phyloP scores from a whole-genome alignment of 2,113 vertebrate genomes.

The Sinocyclocheilus anshuiensis region DNA sequence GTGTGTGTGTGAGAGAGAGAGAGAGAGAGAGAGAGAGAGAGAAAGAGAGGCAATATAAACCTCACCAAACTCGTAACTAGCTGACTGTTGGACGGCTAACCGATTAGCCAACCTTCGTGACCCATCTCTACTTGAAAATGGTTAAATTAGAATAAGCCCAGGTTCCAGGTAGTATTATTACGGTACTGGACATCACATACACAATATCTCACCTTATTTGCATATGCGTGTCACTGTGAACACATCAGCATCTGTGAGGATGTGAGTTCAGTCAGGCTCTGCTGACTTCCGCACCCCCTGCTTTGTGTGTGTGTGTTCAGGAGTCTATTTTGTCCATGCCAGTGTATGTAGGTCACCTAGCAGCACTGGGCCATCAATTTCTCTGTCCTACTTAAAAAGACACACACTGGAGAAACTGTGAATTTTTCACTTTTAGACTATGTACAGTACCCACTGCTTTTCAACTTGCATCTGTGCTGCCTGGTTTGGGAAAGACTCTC shows the following conservation, averaged over 20 bases:
- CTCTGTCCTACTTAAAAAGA: constrained; percentile 68
- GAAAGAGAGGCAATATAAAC: too few species aligned
- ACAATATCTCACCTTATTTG: constrained; percentile 6
- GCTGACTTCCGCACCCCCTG: constrained; percentile 49
- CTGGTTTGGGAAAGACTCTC: not conserved
- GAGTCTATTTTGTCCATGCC: constrained; percentile 61
- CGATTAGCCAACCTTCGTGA: not conserved
- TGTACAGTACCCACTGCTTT: constrained; percentile 39
- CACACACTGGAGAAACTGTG: constrained; percentile 58
- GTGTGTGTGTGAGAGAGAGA: too few species aligned
- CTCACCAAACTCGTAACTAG: not conserved
- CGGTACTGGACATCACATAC: not conserved
- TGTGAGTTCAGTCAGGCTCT: constrained; percentile 34
- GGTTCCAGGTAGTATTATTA: not conserved
- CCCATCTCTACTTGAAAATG: not conserved
- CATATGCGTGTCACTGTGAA: constrained; percentile 43
- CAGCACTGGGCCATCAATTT: constrained; percentile 68
- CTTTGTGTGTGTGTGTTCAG: constrained; percentile 43
- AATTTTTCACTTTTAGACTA: constrained; percentile 54
- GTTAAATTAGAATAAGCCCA: not conserved
- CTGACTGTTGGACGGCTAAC: not conserved
- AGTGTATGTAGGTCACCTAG: constrained; percentile 68
- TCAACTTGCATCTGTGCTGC: constrained; percentile 27
- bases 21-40: too few species aligned
- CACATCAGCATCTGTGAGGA: constrained; percentile 43